Conservation (phyloP, 2,797 vertebrate species). For the Cirrhinus mrigala region DNA sequence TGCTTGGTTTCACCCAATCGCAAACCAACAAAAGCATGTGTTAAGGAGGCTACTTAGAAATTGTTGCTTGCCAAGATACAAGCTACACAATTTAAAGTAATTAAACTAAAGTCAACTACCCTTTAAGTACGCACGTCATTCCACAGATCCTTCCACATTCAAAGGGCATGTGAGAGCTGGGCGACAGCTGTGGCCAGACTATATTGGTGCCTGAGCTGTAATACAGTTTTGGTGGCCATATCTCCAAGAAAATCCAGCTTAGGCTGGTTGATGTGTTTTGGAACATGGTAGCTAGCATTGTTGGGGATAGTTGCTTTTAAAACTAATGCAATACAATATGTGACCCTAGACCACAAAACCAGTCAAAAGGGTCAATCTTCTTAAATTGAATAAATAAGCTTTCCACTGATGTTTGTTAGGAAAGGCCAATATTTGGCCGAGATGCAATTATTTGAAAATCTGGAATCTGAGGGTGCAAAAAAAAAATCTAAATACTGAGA, state of each 20-base stretch:
- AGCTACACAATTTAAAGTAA: not conserved
- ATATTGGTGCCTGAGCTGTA: not conserved
- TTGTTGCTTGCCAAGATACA: not conserved
- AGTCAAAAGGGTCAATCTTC: too few species aligned
- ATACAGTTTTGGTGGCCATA: not conserved
- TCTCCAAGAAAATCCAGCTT: not conserved
- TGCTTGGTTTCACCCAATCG: slow-evolving; percentile 1
- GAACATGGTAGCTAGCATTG: not conserved
- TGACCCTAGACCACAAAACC: too few species aligned
- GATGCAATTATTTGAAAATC: too few species aligned
- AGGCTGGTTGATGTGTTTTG: not conserved
- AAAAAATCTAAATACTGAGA: too few species aligned
- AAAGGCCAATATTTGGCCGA: too few species aligned
- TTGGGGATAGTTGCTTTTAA: not conserved
- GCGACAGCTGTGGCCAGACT: not conserved
- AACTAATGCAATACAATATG: not conserved
- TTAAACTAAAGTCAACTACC: not conserved
- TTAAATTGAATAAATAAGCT: too few species aligned
- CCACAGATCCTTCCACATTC: not conserved
- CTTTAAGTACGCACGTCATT: not conserved
- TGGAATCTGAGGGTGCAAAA: too few species aligned
- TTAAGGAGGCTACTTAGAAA: not conserved
- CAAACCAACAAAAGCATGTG: not conserved
- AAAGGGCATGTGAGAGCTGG: not conserved
- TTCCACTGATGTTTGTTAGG: too few species aligned